A percentile compares a stretch with the other conserved stretches of the same genome.
Conservation (phyloP, 2,888 invertebrate genomes). For the Heteropelma amictum region DNA sequence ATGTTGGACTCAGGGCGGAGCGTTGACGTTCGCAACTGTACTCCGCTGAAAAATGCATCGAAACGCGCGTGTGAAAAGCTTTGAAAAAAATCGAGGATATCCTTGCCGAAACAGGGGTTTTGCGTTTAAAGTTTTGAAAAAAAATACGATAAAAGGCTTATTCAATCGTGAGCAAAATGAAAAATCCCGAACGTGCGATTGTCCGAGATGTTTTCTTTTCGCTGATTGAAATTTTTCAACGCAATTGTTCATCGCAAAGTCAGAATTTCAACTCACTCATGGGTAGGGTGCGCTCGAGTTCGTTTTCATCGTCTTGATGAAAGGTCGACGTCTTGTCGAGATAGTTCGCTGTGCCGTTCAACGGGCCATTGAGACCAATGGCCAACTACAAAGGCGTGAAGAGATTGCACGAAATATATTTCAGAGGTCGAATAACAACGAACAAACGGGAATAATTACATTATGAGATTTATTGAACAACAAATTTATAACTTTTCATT, state of each 20-base stretch:
- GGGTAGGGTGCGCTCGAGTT: constrained; percentile 10
- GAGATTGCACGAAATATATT: not conserved
- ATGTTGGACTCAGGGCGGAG: constrained; percentile 80
- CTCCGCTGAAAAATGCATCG: constrained; percentile 58
- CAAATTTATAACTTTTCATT: no score
- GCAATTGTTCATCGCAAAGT: not conserved
- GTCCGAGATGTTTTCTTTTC: no score
- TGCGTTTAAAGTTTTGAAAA: not conserved
- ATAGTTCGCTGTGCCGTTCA: constrained; percentile 5
- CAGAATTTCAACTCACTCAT: constrained; percentile 31
- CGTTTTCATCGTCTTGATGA: not conserved
- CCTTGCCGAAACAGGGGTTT: not conserved
- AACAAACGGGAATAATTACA: not conserved
- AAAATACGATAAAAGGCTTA: no score
- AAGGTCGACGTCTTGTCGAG: constrained; percentile 28
- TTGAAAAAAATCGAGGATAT: no score
- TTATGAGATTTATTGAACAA: constrained; percentile 2
- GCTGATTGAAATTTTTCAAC: not conserved
- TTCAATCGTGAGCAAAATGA: no score
- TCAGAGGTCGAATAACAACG: not conserved
- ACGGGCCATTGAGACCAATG: constrained; percentile 12
- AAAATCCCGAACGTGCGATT: no score
- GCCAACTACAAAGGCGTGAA: constrained; percentile 18
- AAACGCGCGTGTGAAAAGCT: not conserved
- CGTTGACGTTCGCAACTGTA: constrained; percentile 65